Percentiles rank a stretch among this genome's conserved stretches.
These are phyloP conservation scores for Scaptomyza graminum DNA, from an alignment of 1,140 invertebrate genomes.

Conservation along the genomic window DNA sequence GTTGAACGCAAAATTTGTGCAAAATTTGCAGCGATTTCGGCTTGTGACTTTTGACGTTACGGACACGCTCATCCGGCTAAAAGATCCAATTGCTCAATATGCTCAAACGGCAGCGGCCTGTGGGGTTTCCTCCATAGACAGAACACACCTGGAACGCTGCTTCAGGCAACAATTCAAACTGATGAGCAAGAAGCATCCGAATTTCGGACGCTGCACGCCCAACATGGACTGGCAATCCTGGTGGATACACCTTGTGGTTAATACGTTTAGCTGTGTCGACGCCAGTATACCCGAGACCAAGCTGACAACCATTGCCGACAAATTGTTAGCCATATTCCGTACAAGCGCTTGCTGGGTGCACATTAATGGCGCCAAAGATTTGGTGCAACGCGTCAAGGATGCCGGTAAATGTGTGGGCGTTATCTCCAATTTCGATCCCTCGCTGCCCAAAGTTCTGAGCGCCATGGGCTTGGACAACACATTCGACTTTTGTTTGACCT, in stretches of 20 bases:
- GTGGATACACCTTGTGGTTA: constrained; percentile 67
- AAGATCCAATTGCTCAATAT: constrained; percentile 89
- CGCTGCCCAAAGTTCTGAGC: constrained; percentile 50
- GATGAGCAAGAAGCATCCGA: constrained; percentile 59
- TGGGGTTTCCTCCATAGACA: constrained; percentile 86
- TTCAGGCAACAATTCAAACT: constrained; percentile 68
- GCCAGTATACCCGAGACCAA: constrained; percentile 22
- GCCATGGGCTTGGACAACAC: constrained; percentile 56
- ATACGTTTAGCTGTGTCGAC: constrained; percentile 59
- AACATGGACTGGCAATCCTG: constrained; percentile 67
- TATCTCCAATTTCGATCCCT: constrained; percentile 81
- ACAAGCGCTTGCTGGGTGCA: constrained; percentile 63
- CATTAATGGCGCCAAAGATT: constrained; percentile 53
- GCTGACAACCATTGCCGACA: constrained; percentile 50
- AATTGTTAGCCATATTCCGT: constrained; percentile 55
- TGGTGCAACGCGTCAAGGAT: constrained; percentile 57
- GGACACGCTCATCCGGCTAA: constrained; percentile 90
- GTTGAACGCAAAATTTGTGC: constrained; percentile 58
- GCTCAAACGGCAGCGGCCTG: constrained; percentile 87
- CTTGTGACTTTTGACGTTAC: constrained; percentile 95
- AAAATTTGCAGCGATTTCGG: constrained; percentile 83
- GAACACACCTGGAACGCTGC: constrained; percentile 84
- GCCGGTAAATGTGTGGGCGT: constrained; percentile 69
- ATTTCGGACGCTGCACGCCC: constrained; percentile 62
- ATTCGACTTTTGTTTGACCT: constrained; percentile 79